These are phyloP conservation scores for Rhopalosiphum maidis DNA, from an alignment of 1,140 invertebrate species.

Conservation along the genomic window DNA sequence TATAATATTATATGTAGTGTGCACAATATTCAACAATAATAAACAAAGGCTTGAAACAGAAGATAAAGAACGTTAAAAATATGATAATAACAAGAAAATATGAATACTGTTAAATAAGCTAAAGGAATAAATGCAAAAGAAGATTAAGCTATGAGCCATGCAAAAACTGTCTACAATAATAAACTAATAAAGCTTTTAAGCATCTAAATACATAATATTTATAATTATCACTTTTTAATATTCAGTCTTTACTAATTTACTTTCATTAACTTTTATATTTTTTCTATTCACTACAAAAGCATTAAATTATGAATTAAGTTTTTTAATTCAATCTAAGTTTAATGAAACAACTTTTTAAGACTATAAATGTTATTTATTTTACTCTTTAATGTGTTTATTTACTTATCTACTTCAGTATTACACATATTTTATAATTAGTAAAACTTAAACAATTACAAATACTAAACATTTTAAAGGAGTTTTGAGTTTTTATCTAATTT, in stretches of 20 bases:
- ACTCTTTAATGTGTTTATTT: background rate
- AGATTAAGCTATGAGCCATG: slow-evolving; percentile 17
- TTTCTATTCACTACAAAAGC: background rate
- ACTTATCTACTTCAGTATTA: background rate
- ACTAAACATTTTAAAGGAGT: background rate
- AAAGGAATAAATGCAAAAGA: background rate
- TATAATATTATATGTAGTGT: background rate
- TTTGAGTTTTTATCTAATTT: no score
- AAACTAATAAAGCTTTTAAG: background rate
- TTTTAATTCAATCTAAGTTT: background rate
- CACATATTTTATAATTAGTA: background rate
- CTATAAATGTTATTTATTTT: background rate
- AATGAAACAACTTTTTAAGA: background rate
- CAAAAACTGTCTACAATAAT: background rate
- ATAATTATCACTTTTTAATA: background rate
- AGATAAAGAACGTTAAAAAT: slow-evolving; percentile 11
- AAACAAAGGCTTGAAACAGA: background rate
- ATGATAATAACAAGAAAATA: background rate
- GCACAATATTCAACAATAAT: background rate
- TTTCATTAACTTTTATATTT: background rate
- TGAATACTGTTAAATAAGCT: background rate
- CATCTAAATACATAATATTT: background rate
- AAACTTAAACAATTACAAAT: background rate
- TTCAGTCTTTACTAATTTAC: background rate
- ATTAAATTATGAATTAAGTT: background rate